Percentiles rank a stretch among this genome's conserved stretches.
These are phyloP conservation scores for Mixornis gularis DNA, from an alignment of 2,113 vertebrate species.

Conservation along the genomic window DNA sequence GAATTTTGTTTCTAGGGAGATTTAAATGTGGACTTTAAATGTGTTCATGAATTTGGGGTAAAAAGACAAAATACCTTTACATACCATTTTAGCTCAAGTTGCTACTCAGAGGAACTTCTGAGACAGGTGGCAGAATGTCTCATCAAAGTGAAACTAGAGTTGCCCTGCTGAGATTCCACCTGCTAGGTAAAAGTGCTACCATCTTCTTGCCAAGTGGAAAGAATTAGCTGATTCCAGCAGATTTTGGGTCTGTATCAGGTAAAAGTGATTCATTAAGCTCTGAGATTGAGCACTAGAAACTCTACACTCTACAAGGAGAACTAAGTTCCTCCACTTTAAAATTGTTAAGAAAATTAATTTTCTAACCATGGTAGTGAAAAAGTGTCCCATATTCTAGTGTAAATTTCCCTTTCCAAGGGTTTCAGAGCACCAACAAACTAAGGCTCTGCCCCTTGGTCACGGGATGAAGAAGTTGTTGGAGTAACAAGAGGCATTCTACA, in stretches of 20 bases:
- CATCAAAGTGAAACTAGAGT: not conserved
- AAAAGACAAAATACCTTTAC: not conserved
- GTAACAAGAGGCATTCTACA: not conserved
- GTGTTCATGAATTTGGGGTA: not conserved
- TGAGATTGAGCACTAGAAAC: not conserved
- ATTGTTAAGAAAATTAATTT: not conserved
- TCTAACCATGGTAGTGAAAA: not conserved
- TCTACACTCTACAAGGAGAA: accelerated
- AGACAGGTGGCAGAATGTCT: constrained; percentile 19
- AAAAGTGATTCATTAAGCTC: not conserved
- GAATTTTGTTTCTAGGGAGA: not conserved
- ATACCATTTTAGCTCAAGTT: not conserved
- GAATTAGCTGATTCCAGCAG: not conserved
- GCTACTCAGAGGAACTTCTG: not conserved
- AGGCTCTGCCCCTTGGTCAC: not conserved
- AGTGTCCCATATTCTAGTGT: not conserved
- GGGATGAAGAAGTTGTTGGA: not conserved
- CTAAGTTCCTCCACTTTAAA: not conserved
- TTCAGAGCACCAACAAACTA: not conserved
- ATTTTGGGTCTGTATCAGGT: not conserved
- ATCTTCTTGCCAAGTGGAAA: not conserved
- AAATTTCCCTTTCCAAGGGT: not conserved
- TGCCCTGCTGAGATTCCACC: constrained; percentile 30
- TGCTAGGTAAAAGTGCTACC: not conserved
- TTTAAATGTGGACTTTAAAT: not conserved